Evolutionary conservation across 2,113 vertebrate species (phyloP).

Genomic region (Cettia cetti): DNA sequence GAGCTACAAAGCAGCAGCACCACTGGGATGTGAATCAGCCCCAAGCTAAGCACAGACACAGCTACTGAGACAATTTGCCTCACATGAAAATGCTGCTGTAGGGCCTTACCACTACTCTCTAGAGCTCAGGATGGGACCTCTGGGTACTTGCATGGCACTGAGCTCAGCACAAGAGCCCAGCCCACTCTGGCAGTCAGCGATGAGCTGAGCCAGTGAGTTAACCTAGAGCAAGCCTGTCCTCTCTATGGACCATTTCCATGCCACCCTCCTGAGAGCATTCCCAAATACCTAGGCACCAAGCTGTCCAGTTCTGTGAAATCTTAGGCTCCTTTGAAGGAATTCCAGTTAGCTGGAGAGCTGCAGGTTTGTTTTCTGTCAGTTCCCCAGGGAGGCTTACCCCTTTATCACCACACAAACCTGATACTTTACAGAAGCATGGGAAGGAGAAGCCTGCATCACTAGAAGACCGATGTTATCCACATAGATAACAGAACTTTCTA

Average conservation of each 20-base stretch:
- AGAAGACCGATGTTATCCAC: background rate
- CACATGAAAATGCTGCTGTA: fast-evolving
- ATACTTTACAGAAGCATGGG: background rate
- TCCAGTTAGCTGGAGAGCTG: background rate
- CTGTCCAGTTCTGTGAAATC: background rate
- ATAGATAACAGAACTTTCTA: background rate
- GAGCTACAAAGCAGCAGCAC: background rate
- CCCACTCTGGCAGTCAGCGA: background rate
- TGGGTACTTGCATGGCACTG: background rate
- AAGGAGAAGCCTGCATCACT: background rate
- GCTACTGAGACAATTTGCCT: background rate
- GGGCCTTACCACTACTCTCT: background rate
- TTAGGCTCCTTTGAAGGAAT: background rate
- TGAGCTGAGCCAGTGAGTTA: background rate
- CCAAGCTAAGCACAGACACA: background rate
- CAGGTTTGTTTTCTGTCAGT: background rate
- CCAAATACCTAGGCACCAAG: background rate
- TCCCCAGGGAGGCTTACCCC: background rate
- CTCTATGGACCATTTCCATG: fast-evolving
- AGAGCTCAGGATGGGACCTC: background rate
- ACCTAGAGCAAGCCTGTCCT: background rate
- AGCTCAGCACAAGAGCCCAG: background rate
- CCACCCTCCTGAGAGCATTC: background rate
- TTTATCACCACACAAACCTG: background rate
- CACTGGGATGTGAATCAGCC: background rate